These are phyloP conservation scores for Ctenopoma kingsleyae DNA, from an alignment of 2,797 vertebrate species.

Conservation along the genomic window DNA sequence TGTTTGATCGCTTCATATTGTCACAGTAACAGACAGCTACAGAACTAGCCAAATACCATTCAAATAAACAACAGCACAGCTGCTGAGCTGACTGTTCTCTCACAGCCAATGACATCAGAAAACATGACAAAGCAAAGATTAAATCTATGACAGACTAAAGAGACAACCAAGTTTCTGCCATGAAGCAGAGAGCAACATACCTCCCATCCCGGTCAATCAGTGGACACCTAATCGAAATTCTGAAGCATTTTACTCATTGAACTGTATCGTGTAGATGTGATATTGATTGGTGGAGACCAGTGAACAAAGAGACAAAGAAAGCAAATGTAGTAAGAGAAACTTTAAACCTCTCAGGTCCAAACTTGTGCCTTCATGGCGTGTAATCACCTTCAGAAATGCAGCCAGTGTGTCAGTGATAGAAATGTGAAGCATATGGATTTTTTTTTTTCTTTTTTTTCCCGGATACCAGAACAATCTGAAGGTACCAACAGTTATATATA, in stretches of 20 bases:
- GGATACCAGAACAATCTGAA: not conserved
- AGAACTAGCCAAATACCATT: too few relatives aligned
- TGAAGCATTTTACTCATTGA: constrained; percentile 15
- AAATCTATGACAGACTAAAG: constrained; percentile 8
- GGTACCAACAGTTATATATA: not conserved
- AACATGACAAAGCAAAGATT: constrained; percentile 1
- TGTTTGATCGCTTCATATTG: not conserved
- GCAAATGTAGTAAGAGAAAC: not conserved
- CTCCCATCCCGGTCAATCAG: constrained; percentile 39
- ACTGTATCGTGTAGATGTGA: constrained; percentile 22
- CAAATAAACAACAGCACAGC: not conserved
- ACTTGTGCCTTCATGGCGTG: not conserved
- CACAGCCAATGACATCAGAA: constrained; percentile 2
- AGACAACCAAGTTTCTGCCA: not conserved
- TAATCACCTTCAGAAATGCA: constrained; percentile 11
- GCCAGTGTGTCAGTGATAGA: constrained; percentile 4
- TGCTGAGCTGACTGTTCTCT: not conserved
- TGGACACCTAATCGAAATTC: constrained; percentile 22
- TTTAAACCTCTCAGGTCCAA: not conserved
- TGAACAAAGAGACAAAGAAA: not conserved
- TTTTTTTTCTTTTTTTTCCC: not conserved
- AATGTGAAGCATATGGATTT: constrained; percentile 18
- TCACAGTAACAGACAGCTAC: not conserved
- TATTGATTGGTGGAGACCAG: not conserved
- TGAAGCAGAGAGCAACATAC: constrained; percentile 4